These are phyloP conservation scores for Prionailurus viverrinus DNA, from an alignment of 2,113 vertebrate species.

Conservation along the genomic window DNA sequence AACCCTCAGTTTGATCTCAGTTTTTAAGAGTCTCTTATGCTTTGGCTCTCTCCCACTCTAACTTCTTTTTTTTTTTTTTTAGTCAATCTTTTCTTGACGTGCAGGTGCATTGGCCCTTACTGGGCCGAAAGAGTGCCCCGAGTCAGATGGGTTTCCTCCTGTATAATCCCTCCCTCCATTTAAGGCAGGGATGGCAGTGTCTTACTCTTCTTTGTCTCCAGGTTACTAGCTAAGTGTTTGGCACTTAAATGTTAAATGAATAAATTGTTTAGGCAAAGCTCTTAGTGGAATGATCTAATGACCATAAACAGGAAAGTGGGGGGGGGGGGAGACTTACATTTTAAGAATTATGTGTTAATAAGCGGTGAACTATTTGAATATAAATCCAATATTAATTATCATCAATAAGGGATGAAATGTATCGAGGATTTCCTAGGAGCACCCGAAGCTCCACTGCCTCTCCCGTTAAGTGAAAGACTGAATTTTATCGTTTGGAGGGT, in stretches of 20 bases:
- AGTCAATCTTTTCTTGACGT: background rate
- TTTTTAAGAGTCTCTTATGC: too few relatives aligned
- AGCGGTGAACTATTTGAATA: slow-evolving; percentile 35
- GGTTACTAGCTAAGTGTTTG: background rate
- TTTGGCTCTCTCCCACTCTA: too few relatives aligned
- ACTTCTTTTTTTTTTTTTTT: background rate
- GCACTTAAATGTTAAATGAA: background rate
- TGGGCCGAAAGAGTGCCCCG: background rate
- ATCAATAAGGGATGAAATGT: slow-evolving; percentile 63
- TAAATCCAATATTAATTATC: slow-evolving; percentile 56
- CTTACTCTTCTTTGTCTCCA: background rate
- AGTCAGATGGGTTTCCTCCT: background rate
- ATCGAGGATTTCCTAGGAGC: background rate
- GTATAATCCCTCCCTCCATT: background rate
- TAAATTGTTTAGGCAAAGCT: slow-evolving; percentile 7
- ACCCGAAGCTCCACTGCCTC: background rate
- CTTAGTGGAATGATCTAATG: slow-evolving; percentile 55
- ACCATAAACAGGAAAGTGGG: slow-evolving; percentile 13
- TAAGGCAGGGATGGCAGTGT: fast-evolving
- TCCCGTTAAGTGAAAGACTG: slow-evolving; percentile 33
- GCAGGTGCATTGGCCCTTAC: background rate
- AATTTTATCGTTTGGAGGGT: background rate
- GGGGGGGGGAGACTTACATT: background rate
- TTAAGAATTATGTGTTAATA: slow-evolving; percentile 70
- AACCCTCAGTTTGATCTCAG: too few relatives aligned